Evolutionary conservation across 2,888 invertebrate species (phyloP), one percentile per base, ranked within the genome.

Genomic region (Himalopsyche tibetana): DNA sequence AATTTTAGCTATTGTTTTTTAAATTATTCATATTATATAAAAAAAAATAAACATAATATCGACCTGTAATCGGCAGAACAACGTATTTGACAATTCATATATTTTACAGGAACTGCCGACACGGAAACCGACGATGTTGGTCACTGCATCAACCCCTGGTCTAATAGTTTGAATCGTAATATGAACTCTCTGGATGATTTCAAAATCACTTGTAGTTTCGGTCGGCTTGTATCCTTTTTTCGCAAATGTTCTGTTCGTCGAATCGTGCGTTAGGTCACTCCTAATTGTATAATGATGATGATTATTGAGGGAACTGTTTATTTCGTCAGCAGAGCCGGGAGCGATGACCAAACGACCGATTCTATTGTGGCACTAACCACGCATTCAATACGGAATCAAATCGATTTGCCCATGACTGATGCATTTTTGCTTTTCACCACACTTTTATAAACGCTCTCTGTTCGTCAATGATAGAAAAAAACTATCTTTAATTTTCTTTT

Each of bases 331-430:
- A 28, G 63, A 56, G 3, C 19, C 63, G 63, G 63, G 63, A 63
- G 63, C 63, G 63, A 63, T 63, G 63, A 63, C 63, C 63, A 63
- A 63, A 19, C 63, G 51, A 51, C 51, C 51, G 15, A 63, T 63
- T 5, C 63, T 15, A 63, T 63, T 63, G 63, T 63, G 63, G 2
- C 19, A 28, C 63, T 63, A 63, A 63, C 63, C 19, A 19, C 63
- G n/a, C 63, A 63, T 63, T 63, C 63, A 63, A 63, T 63, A 19
- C 63, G 63, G 28, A 63, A 63, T 63, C 63, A 63, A 63, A 63
- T 63, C 19, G 63, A 63, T 63, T 63, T 63, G 63, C 63, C 63
- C 63, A 63, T 63, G 63, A 63, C 63, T 63, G 63, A 63, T 63
- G 63, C 63, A 63, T 63, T 63, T 63, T 6, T 9, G 19, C 63